These are phyloP conservation scores for Taenioides sp. DNA, from an alignment of 2,797 vertebrate species.

Conservation along the genomic window DNA sequence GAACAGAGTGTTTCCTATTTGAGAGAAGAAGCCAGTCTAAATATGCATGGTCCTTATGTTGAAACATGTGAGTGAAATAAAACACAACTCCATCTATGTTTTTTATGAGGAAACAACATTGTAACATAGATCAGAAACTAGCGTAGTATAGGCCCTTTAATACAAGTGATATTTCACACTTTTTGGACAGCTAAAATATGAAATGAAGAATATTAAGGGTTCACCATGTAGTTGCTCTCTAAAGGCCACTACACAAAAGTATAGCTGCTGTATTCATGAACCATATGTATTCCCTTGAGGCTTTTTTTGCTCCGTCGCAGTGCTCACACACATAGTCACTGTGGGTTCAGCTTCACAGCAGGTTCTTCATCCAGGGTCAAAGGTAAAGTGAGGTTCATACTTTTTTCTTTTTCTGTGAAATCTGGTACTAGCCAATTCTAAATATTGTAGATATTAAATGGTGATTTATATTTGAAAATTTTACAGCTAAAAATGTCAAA, in stretches of 20 bases:
- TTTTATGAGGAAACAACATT: no score
- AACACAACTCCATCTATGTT: no score
- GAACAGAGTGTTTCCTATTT: no score
- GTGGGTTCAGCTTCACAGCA: not conserved
- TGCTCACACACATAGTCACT: conserved; percentile 21
- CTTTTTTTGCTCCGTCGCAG: conserved; percentile 25
- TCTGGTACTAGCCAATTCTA: not conserved
- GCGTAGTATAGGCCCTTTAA: not conserved
- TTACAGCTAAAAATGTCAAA: not conserved
- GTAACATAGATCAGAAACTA: no score
- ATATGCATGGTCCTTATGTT: no score
- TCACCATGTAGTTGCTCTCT: not conserved
- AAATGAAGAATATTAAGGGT: not conserved
- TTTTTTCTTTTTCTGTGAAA: not conserved
- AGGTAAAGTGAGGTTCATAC: not conserved
- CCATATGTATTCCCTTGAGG: conserved; percentile 51
- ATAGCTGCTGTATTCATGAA: conserved; percentile 12
- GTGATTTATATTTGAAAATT: not conserved
- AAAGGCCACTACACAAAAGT: not conserved
- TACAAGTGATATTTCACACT: not conserved
- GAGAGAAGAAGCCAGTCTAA: no score
- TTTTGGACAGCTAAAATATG: not conserved
- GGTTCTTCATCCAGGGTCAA: not conserved
- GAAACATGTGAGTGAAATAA: no score
- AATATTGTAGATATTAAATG: not conserved